Percentiles rank a stretch among this genome's conserved stretches.
Evolutionary conservation across 2,113 vertebrate species (phyloP).

Genomic region (Nesoenas mayeri): DNA sequence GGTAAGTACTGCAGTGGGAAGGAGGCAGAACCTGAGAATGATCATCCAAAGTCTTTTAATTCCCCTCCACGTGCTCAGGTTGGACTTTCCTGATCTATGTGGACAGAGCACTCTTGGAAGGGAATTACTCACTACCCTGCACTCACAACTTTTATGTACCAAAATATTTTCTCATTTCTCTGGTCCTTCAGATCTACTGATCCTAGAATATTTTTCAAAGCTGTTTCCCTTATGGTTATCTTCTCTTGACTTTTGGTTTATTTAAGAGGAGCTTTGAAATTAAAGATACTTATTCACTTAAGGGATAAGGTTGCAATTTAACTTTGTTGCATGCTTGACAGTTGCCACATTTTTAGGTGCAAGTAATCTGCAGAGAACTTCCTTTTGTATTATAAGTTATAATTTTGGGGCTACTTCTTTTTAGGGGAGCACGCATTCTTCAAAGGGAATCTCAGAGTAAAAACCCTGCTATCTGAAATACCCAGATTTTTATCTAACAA

Average conservation of each 20-base stretch:
- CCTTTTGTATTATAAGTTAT: neutral
- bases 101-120: neutral
- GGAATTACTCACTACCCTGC: neutral
- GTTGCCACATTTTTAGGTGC: neutral
- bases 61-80: neutral
- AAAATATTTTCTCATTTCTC: neutral
- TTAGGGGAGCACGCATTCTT: neutral
- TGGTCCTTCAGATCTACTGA: neutral
- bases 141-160: neutral
- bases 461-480: neutral
- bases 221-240: neutral
- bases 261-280: neutral
- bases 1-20: neutral
- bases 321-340: neutral
- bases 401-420: neutral
- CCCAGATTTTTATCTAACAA: neutral
- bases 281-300: neutral
- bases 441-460: neutral
- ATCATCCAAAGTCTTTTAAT: neutral
- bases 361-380: neutral
- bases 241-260: neutral
- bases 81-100: neutral
- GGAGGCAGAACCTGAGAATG: neutral
- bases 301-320: neutral
- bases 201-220: neutral